phyloP scores from a whole-genome alignment of 1,140 invertebrate species.

The Holcopasites calliopsidis region DNA sequence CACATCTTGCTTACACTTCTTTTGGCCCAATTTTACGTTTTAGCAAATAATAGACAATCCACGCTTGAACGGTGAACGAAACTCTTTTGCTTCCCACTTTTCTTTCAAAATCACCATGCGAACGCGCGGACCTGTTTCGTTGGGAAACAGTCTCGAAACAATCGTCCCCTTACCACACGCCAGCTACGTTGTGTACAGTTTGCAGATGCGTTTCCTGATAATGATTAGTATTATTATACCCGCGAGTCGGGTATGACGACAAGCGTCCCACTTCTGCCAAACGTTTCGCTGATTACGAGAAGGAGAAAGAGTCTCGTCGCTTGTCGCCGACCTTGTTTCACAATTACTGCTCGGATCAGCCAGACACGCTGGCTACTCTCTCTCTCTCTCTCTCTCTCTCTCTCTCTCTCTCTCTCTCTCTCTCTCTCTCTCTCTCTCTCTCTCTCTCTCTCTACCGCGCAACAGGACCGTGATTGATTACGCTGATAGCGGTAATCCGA shows the following conservation, averaged over 20 bases:
- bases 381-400: too few relatives aligned
- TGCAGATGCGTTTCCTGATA: constrained; percentile 7
- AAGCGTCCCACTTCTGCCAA: background rate
- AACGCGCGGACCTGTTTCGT: too few relatives aligned
- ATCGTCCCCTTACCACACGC: background rate
- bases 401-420: too few relatives aligned
- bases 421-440: too few relatives aligned
- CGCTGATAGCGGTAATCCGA: too few relatives aligned
- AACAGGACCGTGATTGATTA: too few relatives aligned
- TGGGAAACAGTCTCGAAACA: constrained; percentile 19
- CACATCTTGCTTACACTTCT: too few relatives aligned
- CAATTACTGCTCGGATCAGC: background rate
- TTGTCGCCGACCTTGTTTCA: background rate
- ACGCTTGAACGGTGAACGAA: too few relatives aligned
- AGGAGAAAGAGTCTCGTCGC: background rate
- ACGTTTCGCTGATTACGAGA: background rate
- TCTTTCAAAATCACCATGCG: background rate
- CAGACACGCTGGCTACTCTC: too few relatives aligned
- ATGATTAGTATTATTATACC: constrained; percentile 21
- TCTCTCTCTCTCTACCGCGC: too few relatives aligned
- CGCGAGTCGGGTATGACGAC: background rate
- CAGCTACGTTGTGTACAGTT: background rate
- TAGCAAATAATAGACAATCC: too few relatives aligned
- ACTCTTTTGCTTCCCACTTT: background rate
- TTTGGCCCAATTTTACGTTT: too few relatives aligned